Conservation (phyloP, 2,797 vertebrate genomes). For the Lophotriccus pileatus region DNA sequence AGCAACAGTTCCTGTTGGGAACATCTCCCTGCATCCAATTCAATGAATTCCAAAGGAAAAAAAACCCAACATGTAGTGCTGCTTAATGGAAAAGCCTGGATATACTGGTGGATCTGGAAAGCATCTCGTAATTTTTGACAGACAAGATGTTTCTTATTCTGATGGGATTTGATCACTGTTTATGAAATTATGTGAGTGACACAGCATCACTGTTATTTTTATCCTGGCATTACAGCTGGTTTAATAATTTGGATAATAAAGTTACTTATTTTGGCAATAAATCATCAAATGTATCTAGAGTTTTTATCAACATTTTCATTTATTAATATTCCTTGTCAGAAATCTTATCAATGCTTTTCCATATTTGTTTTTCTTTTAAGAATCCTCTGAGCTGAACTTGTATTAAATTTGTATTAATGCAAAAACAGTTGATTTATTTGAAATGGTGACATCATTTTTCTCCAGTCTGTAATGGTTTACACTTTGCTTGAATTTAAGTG, state of each 20-base stretch:
- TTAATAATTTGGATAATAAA: conserved; percentile 46
- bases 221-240: conserved; percentile 8
- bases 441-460: neutral
- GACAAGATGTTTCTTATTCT: conserved; percentile 57
- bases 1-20: conserved; percentile 22
- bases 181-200: conserved; percentile 41
- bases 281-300: neutral
- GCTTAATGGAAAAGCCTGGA: conserved; percentile 34
- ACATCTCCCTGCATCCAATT: neutral
- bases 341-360: conserved; percentile 34
- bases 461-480: neutral
- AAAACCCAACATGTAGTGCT: conserved; percentile 15
- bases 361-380: neutral
- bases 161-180: conserved; percentile 60
- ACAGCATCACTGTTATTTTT: conserved; percentile 37
- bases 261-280: conserved; percentile 42
- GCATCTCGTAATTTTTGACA: conserved; percentile 64
- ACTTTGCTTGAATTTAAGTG: neutral
- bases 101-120: conserved; percentile 61
- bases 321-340: conserved; percentile 33
- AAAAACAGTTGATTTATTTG: conserved; percentile 15
- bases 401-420: neutral
- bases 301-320: conserved; percentile 48
- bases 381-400: neutral
- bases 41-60: conserved; percentile 47